phyloP scores from a whole-genome alignment of 2,113 vertebrate genomes.

The Saguinus imperator region DNA sequence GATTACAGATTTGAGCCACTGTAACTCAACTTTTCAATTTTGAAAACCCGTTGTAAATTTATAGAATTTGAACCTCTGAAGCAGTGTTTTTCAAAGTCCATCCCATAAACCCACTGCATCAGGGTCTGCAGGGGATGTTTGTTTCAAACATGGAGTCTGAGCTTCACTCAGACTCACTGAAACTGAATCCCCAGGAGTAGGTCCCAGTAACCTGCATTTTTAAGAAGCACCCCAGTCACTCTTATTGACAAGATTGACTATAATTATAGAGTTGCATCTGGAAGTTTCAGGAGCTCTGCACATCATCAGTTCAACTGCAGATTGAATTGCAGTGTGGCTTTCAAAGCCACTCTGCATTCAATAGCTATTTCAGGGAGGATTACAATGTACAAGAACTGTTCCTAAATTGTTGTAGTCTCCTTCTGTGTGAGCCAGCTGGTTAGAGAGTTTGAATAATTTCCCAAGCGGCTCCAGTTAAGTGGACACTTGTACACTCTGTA shows the following conservation, averaged over 20 bases:
- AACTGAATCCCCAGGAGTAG: not conserved
- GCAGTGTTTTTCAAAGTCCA: not conserved
- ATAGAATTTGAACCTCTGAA: not conserved
- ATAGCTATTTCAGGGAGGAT: conserved; percentile 53
- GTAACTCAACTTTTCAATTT: not conserved
- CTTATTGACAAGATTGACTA: not conserved
- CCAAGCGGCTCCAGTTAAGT: conserved; percentile 28
- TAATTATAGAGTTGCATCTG: not conserved
- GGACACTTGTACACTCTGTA: conserved; percentile 39
- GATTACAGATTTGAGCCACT: not conserved
- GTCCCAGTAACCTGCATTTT: not conserved
- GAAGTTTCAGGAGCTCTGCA: conserved; percentile 17
- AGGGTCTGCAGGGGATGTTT: not conserved
- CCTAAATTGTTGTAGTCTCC: conserved; percentile 46
- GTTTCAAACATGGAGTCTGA: conserved; percentile 2
- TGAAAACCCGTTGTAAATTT: not conserved
- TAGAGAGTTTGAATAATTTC: conserved; percentile 62
- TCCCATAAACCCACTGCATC: not conserved
- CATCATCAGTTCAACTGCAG: conserved; percentile 33
- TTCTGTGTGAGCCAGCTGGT: conserved; percentile 58
- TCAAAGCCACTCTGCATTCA: conserved; percentile 33
- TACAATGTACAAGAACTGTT: conserved; percentile 5
- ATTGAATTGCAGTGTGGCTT: conserved; percentile 32
- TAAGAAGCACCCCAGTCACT: not conserved
- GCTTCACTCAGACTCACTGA: not conserved